Conservation (phyloP, 2,113 vertebrate species). For the Apodemus speciosus region DNA sequence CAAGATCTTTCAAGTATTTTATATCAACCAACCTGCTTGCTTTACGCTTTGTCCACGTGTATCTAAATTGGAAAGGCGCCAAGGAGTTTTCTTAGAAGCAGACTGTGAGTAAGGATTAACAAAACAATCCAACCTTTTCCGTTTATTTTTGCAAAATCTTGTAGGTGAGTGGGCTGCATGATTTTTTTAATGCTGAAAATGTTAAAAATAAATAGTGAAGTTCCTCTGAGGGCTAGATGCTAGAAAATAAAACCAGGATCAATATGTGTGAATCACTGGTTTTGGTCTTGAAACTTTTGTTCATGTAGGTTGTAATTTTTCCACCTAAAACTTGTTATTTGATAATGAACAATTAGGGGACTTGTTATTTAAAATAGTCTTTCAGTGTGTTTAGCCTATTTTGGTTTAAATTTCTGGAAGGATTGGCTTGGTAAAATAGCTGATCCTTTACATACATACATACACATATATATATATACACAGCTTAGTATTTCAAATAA, state of each 20-base stretch:
- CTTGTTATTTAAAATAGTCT: conserved; percentile 8
- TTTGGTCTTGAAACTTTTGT: conserved; percentile 46
- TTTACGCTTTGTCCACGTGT: conserved; percentile 60
- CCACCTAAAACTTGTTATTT: conserved; percentile 38
- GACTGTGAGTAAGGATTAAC: conserved; percentile 55
- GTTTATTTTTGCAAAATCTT: conserved; percentile 62
- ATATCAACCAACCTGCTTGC: conserved; percentile 62
- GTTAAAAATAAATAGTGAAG: conserved; percentile 27
- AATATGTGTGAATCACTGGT: background rate
- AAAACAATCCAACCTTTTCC: conserved; percentile 59
- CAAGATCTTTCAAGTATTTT: conserved; percentile 66
- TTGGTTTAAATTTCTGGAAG: conserved; percentile 20
- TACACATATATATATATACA: conserved; percentile 30
- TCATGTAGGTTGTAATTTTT: conserved; percentile 12
- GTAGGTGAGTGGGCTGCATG: conserved; percentile 53
- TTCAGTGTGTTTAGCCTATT: conserved; percentile 46
- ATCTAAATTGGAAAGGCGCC: conserved; percentile 62
- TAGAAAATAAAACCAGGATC: conserved; percentile 53
- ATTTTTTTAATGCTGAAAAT: conserved; percentile 49
- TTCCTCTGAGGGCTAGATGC: conserved; percentile 25
- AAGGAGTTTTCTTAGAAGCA: conserved; percentile 63
- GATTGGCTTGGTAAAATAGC: conserved; percentile 55
- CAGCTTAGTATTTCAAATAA: conserved; percentile 39
- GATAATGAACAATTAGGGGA: conserved; percentile 56
- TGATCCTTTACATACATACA: conserved; percentile 22